These are phyloP conservation scores for Drosophila ohnishii DNA, from an alignment of 1,140 invertebrate genomes.

Conservation along the genomic window DNA sequence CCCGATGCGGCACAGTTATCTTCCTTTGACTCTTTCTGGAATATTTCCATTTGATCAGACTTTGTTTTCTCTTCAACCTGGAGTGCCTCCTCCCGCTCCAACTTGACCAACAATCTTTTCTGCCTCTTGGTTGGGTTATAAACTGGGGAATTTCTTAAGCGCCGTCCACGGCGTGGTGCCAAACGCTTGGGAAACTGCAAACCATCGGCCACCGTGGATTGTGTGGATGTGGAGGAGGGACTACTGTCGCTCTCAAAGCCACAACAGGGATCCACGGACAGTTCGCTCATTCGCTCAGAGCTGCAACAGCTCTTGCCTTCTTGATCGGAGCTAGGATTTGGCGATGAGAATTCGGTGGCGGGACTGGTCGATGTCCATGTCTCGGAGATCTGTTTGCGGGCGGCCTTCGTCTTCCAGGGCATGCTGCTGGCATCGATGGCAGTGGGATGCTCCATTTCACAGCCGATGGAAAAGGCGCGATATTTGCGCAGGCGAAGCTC, in stretches of 20 bases:
- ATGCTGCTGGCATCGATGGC: constrained; percentile 20
- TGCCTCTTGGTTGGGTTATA: constrained; percentile 33
- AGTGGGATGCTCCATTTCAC: neutral
- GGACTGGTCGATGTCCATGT: constrained; percentile 16
- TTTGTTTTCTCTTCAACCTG: constrained; percentile 3
- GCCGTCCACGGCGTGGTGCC: constrained; percentile 23
- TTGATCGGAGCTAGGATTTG: neutral
- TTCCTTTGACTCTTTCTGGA: neutral
- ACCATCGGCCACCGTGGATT: neutral
- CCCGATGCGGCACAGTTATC: neutral
- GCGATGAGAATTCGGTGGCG: constrained; percentile 1
- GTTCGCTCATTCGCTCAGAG: constrained; percentile 44
- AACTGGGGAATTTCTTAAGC: constrained; percentile 7
- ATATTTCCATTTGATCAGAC: constrained; percentile 13
- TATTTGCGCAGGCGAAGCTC: constrained; percentile 32
- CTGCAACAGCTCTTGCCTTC: constrained; percentile 6
- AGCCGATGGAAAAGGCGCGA: constrained; percentile 15
- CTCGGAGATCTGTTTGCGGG: constrained; percentile 62
- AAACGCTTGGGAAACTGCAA: constrained; percentile 32
- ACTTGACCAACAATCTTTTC: constrained; percentile 13
- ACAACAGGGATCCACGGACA: constrained; percentile 55
- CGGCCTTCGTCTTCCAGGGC: constrained; percentile 70
- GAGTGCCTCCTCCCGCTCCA: neutral
- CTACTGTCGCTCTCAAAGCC: constrained; percentile 54
- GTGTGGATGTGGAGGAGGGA: constrained; percentile 28